Evolutionary conservation across 2,888 invertebrate species (phyloP).

Genomic region (Corbicula japonica): DNA sequence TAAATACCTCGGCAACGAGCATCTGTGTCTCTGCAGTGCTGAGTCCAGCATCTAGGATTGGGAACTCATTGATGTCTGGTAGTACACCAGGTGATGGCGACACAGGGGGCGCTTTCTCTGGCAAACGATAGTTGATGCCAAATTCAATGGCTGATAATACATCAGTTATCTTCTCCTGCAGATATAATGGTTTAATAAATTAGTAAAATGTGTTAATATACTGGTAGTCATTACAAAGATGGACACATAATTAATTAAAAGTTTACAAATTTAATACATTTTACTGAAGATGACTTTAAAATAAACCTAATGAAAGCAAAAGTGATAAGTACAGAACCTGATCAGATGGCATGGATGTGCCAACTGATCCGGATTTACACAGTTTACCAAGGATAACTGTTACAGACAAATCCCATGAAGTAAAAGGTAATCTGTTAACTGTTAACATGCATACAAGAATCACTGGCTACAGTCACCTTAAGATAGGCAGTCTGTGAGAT

Average conservation of each 20-base stretch:
- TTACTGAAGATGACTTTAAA: too few species aligned
- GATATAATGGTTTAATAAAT: slow-evolving; percentile 52
- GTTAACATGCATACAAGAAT: background rate
- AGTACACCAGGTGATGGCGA: slow-evolving; percentile 85
- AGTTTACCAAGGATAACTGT: too few species aligned
- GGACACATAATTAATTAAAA: background rate
- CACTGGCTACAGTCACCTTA: slow-evolving; percentile 62
- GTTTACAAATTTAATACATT: background rate
- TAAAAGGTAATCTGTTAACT: background rate
- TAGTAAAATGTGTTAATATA: too few species aligned
- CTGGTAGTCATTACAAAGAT: too few species aligned
- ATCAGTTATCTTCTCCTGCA: slow-evolving; percentile 85
- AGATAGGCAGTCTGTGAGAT: slow-evolving; percentile 71
- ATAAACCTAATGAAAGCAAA: too few species aligned
- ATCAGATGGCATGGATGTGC: too few species aligned
- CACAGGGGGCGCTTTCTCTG: slow-evolving; percentile 87
- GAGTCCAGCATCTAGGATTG: slow-evolving; percentile 95
- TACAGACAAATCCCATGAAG: too few species aligned
- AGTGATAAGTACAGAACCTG: background rate
- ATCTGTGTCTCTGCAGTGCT: slow-evolving; percentile 91
- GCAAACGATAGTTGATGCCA: slow-evolving; percentile 93
- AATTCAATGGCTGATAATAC: slow-evolving; percentile 88
- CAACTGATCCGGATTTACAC: too few species aligned
- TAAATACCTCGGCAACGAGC: slow-evolving; percentile 66
- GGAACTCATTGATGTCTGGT: slow-evolving; percentile 92